Evolutionary conservation across 2,113 vertebrate species (phyloP), one percentile per base, ranked within the genome.

Genomic region (Zosterops pallidus): DNA sequence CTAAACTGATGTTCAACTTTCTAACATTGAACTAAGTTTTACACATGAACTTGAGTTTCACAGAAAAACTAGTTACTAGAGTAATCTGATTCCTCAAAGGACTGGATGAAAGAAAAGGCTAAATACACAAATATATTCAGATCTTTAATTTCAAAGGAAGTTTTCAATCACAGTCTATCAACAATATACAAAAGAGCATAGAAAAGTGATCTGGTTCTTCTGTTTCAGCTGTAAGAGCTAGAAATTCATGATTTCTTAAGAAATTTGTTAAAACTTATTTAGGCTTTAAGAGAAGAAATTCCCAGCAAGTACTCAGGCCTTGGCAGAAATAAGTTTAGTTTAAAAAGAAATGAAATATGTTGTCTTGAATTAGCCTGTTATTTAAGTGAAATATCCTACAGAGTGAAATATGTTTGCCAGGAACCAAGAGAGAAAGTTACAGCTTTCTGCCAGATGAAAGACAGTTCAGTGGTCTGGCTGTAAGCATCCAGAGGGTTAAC

Each of bases 141-240:
- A 46, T 89, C 74, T 89, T 89, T 57, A 75, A 76, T 94, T 92
- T 92, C 89, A 90, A 83, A 87, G 46, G 49, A 89, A 90, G 31
- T 72, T 93, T 95, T 94, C 74, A 63, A 75, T 87, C 84, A 86
- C 72, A 72, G n/a, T 71, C 90, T 89, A 82, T 89, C 77, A 92
- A 29, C 52, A 74, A 50, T 82, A 67, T 68, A 56, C 44, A 79
- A 82, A 85, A 68, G 53, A 79, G 2, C 50, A 19, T 10, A 71
- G 25, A 75, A 76, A 44, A 87, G 5, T 56, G 21, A 35, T 63
- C 31, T 47, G 9, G 28, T 67, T 39, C 29, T 82, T 77, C 70
- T 82, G 4, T 49, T 81, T 74, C 29, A 68, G 4, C 26, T 87
- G 2, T 46, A 63, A 55, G 20, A 89, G n/a, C 33, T 84, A 89